A percentile compares a stretch with the other conserved stretches of the same genome.
Conservation (phyloP, 2,797 vertebrate genomes). For the Furcifer pardalis region DNA sequence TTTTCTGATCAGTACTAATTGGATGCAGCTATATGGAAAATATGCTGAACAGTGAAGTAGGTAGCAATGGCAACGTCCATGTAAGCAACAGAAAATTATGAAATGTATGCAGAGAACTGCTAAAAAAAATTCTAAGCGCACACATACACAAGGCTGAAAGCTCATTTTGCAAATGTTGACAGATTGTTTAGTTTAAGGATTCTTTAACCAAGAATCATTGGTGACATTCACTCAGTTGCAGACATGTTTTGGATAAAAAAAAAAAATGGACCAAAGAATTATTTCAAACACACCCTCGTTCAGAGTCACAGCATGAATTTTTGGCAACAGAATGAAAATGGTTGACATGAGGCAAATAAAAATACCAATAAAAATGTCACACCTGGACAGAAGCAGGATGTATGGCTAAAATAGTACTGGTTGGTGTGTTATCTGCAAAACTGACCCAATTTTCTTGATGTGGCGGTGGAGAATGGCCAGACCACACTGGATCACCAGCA, state of each 20-base stretch:
- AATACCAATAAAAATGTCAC: constrained; percentile 84
- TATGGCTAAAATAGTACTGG: constrained; percentile 93
- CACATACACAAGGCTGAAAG: constrained; percentile 41
- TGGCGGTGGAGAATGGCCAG: constrained; percentile 92
- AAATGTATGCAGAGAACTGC: constrained; percentile 71
- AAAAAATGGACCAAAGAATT: constrained; percentile 44
- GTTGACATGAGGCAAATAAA: constrained; percentile 79
- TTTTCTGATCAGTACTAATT: constrained; percentile 46
- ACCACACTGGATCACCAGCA: constrained; percentile 90
- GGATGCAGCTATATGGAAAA: constrained; percentile 46
- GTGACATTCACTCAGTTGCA: constrained; percentile 40
- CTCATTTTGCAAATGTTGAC: constrained; percentile 39
- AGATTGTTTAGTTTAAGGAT: constrained; percentile 47
- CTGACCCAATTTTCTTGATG: constrained; percentile 99
- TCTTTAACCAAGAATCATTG: constrained; percentile 50
- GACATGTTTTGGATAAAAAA: constrained; percentile 52
- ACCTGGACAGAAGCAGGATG: constrained; percentile 98
- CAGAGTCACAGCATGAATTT: constrained; percentile 59
- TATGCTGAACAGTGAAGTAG: constrained; percentile 63
- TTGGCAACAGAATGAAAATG: constrained; percentile 64
- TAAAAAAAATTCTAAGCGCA: constrained; percentile 57
- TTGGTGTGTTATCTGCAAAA: constrained; percentile 98
- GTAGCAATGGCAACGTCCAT: constrained; percentile 71
- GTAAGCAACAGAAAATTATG: constrained; percentile 71
- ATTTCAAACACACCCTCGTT: constrained; percentile 54